Evolutionary conservation across 2,888 invertebrate species (phyloP).

Genomic region (Pandemis cinnamomeana): DNA sequence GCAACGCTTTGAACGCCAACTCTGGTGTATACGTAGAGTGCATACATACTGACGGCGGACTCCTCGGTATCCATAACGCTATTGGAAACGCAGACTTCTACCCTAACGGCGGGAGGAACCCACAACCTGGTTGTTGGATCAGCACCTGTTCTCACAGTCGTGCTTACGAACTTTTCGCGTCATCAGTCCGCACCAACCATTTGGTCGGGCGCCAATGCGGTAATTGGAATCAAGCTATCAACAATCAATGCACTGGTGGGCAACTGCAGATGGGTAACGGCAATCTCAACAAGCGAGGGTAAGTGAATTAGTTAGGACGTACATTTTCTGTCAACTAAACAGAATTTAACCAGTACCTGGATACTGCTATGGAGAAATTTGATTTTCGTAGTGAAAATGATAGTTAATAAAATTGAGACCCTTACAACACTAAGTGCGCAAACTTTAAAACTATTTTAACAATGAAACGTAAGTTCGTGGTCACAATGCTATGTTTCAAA

Average conservation of each 20-base stretch:
- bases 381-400: no score
- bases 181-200: slow-evolving; percentile 61
- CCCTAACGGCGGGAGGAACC: slow-evolving; percentile 70
- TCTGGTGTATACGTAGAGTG: slow-evolving; percentile 67
- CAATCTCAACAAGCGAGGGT: slow-evolving; percentile 60
- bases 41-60: slow-evolving; percentile 71
- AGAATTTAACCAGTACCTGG: no score
- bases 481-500: no score
- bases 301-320: slow-evolving; percentile 37
- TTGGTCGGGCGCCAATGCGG: slow-evolving; percentile 60
- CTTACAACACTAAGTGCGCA: no score
- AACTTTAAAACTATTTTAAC: no score
- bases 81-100: slow-evolving; percentile 70
- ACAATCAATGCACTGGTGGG: slow-evolving; percentile 55
- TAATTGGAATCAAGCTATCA: slow-evolving; percentile 56
- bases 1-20: slow-evolving; percentile 57
- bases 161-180: slow-evolving; percentile 61
- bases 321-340: no score
- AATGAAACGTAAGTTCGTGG: no score
- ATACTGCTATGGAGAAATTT: no score
- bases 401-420: no score
- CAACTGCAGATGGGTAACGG: slow-evolving; percentile 62
- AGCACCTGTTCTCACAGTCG: slow-evolving; percentile 70
- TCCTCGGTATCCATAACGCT: slow-evolving; percentile 64
- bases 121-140: slow-evolving; percentile 68